Evolutionary conservation across 2,888 invertebrate species (phyloP).

Genomic region (Poecilobothrus nobilitatus): DNA sequence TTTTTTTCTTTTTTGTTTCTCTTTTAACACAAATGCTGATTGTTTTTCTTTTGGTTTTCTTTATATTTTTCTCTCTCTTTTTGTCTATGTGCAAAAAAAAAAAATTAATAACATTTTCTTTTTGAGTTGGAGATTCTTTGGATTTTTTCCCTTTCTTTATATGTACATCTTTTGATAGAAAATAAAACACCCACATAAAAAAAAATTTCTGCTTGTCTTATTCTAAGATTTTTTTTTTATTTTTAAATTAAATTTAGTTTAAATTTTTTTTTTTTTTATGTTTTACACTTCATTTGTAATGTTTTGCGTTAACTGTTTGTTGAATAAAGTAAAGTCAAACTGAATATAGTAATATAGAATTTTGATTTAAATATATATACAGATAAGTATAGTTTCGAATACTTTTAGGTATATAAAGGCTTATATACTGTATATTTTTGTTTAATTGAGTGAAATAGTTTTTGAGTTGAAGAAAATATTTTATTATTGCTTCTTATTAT

Average conservation of each 20-base stretch:
- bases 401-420: too few species aligned
- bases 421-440: too few species aligned
- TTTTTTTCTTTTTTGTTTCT: too few species aligned
- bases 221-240: background rate
- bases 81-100: background rate
- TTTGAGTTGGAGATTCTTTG: background rate
- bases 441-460: too few species aligned
- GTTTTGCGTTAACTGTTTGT: too few species aligned
- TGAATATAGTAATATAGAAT: too few species aligned
- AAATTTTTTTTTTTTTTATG: background rate
- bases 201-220: background rate
- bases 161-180: background rate
- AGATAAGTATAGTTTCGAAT: too few species aligned
- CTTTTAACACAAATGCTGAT: background rate
- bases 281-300: too few species aligned
- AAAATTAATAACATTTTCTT: background rate
- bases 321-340: too few species aligned
- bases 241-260: background rate
- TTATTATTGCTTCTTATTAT: too few species aligned
- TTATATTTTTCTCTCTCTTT: background rate
- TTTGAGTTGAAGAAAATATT: too few species aligned
- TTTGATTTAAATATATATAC: too few species aligned
- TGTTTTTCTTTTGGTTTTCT: background rate
- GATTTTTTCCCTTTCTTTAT: background rate
- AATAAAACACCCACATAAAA: background rate